Evolutionary conservation across 2,888 invertebrate species (phyloP).

Genomic region (Trisateles emortualis): DNA sequence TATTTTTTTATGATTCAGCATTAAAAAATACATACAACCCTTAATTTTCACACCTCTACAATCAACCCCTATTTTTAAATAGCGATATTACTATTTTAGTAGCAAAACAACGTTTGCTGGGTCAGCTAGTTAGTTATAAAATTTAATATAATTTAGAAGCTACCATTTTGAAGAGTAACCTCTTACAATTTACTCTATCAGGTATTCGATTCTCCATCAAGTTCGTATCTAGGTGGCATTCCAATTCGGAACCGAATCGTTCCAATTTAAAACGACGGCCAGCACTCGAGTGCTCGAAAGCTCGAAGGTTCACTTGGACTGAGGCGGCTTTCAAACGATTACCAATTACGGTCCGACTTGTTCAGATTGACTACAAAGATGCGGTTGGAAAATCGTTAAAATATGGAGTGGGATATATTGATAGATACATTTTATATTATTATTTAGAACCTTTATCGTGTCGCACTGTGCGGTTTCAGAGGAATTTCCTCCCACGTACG

Average conservation of each 20-base stretch:
- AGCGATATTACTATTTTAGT: too few species aligned
- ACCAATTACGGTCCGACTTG: constrained; percentile 10
- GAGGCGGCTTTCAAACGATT: constrained; percentile 3
- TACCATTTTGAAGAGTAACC: neutral
- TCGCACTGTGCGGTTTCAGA: too few species aligned
- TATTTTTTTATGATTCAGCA: too few species aligned
- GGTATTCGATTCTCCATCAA: neutral
- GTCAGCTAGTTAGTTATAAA: too few species aligned
- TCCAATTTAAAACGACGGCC: constrained; percentile 15
- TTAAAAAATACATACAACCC: too few species aligned
- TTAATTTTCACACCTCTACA: too few species aligned
- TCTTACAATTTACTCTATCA: constrained; percentile 6
- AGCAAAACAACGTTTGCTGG: too few species aligned
- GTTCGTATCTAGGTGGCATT: constrained; percentile 7
- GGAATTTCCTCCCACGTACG: too few species aligned
- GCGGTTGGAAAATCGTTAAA: constrained; percentile 4
- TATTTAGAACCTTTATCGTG: too few species aligned
- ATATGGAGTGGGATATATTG: too few species aligned
- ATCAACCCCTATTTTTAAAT: too few species aligned
- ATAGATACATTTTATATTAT: too few species aligned
- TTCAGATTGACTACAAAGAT: neutral
- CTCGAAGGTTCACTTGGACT: constrained; percentile 3
- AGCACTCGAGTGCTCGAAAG: constrained; percentile 1
- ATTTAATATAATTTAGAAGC: neutral
- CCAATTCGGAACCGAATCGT: constrained; percentile 15